phyloP scores from a whole-genome alignment of 2,888 invertebrate genomes.

The Pristionchus entomophagus region DNA sequence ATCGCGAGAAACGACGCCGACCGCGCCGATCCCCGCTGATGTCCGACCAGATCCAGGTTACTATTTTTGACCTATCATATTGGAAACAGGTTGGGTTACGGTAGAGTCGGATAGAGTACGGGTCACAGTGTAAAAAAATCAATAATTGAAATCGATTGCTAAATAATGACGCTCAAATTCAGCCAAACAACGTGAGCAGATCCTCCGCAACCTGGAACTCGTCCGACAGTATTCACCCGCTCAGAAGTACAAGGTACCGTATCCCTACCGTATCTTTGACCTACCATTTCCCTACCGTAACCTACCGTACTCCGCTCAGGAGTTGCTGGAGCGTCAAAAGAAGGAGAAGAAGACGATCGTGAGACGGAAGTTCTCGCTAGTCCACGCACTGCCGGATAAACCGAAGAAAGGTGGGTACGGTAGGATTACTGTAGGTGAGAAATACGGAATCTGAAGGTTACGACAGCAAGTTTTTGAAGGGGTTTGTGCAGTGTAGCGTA shows the following conservation, averaged over 20 bases:
- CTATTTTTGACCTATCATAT: not conserved
- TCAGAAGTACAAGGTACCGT: constrained; percentile 5
- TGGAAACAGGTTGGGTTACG: not conserved
- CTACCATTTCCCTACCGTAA: not conserved
- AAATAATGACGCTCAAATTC: not conserved
- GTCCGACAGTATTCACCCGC: not conserved
- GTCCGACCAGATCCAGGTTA: constrained; percentile 24
- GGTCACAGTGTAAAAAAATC: too few relatives aligned
- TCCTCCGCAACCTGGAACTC: not conserved
- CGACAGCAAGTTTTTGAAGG: too few relatives aligned
- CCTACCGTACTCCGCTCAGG: not conserved
- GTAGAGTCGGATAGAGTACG: too few relatives aligned
- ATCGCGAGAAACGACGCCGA: constrained; percentile 15
- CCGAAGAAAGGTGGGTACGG: constrained; percentile 6
- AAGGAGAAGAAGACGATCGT: constrained; percentile 15
- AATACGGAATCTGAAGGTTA: too few relatives aligned
- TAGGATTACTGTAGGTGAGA: not conserved
- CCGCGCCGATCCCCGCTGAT: not conserved
- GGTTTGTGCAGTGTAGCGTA: too few relatives aligned
- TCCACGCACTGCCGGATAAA: not conserved
- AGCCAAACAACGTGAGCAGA: not conserved
- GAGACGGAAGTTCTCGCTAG: constrained; percentile 21
- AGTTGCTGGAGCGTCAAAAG: not conserved
- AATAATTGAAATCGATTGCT: not conserved
- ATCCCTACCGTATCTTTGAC: not conserved